phyloP scores from a whole-genome alignment of 35 echinoderm and acorn worm genomes.

The Amphiura filiformis region DNA sequence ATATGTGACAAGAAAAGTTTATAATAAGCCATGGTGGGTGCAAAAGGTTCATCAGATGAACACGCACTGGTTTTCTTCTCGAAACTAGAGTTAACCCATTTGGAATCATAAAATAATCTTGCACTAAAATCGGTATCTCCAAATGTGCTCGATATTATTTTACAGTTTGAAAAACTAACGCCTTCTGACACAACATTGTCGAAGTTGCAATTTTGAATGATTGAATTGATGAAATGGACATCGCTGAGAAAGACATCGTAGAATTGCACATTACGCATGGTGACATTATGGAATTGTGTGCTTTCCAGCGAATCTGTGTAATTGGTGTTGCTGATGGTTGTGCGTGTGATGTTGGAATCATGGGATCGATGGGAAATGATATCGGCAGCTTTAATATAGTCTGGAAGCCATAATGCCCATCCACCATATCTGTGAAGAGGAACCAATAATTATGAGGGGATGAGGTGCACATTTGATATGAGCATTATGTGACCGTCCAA shows the following conservation, averaged over 20 bases:
- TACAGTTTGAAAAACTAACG: background rate
- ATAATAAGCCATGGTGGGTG: background rate
- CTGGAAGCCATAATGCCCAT: background rate
- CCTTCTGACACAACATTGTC: background rate
- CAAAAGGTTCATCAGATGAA: background rate
- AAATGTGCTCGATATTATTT: background rate
- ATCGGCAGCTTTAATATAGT: background rate
- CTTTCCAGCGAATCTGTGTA: background rate
- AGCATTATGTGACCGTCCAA: too few relatives aligned
- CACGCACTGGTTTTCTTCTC: background rate
- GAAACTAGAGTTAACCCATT: background rate
- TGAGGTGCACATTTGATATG: too few relatives aligned
- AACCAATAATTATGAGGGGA: too few relatives aligned
- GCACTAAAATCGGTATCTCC: background rate
- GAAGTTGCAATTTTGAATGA: background rate
- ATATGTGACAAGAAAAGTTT: background rate
- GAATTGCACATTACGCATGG: background rate
- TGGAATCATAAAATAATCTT: background rate
- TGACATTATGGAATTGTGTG: background rate
- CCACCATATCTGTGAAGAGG: background rate
- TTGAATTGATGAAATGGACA: background rate
- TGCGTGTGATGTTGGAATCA: background rate
- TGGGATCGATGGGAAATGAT: background rate
- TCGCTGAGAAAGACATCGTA: background rate
- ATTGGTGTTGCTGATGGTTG: background rate